Evolutionary conservation across 2,113 vertebrate species (phyloP).

Genomic region (Gadus chalcogrammus): DNA sequence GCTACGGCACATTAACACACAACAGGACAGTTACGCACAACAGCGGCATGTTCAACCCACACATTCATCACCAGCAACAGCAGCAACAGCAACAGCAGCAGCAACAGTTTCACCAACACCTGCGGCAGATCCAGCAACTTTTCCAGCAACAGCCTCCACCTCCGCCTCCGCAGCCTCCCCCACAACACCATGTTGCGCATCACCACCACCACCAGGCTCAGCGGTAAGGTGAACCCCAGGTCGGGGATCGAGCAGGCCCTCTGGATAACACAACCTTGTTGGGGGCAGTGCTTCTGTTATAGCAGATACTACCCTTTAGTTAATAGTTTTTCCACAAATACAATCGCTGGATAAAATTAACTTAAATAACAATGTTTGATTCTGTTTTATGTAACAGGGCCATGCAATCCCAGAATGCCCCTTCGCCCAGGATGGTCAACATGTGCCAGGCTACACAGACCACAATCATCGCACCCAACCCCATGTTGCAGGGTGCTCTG

Average conservation of each 20-base stretch:
- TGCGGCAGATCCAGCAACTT: slow-evolving; percentile 86
- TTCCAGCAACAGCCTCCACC: slow-evolving; percentile 75
- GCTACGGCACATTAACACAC: no score
- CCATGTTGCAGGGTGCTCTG: slow-evolving; percentile 89
- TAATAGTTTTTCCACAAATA: not conserved
- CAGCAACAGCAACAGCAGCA: slow-evolving; percentile 69
- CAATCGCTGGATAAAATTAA: not conserved
- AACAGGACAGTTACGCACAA: not conserved
- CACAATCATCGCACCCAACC: slow-evolving; percentile 83
- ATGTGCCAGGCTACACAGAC: slow-evolving; percentile 80
- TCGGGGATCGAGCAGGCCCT: slow-evolving; percentile 66
- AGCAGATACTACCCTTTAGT: not conserved
- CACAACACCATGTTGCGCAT: slow-evolving; percentile 70
- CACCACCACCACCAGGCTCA: slow-evolving; percentile 67
- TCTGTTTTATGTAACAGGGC: slow-evolving; percentile 39
- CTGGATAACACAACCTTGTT: not conserved
- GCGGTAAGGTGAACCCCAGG: slow-evolving; percentile 79
- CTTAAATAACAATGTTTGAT: not conserved
- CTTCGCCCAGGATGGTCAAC: slow-evolving; percentile 83
- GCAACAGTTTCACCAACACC: slow-evolving; percentile 79
- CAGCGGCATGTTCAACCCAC: slow-evolving; percentile 85
- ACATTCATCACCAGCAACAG: slow-evolving; percentile 64
- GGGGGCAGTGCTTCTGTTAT: not conserved
- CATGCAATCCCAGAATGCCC: slow-evolving; percentile 60
- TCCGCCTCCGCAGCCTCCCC: slow-evolving; percentile 59